These are phyloP conservation scores for Parnassius mnemosyne DNA, from an alignment of 2,888 invertebrate species.

Conservation along the genomic window DNA sequence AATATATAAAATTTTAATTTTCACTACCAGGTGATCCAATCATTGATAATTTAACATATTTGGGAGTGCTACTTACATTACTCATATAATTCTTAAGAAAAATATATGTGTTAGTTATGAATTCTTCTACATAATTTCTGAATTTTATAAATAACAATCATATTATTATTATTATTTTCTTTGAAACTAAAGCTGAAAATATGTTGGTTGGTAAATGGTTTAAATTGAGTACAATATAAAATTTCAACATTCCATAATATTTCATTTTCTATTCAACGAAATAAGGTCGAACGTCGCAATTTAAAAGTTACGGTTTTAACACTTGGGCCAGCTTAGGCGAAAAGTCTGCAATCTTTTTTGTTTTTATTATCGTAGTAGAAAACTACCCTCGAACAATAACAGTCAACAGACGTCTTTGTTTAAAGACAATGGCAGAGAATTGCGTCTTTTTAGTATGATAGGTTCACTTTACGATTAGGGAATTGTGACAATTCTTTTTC, in stretches of 20 bases:
- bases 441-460: constrained; percentile 26
- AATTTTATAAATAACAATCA: too few relatives aligned
- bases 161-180: too few relatives aligned
- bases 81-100: too few relatives aligned
- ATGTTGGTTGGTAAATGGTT: too few relatives aligned
- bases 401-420: constrained; percentile 51
- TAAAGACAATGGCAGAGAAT: constrained; percentile 46
- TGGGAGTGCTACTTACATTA: too few relatives aligned
- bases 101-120: too few relatives aligned
- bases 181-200: too few relatives aligned
- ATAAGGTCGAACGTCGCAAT: constrained; percentile 48
- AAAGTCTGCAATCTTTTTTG: constrained; percentile 59
- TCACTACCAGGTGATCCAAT: too few relatives aligned
- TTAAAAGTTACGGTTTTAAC: constrained; percentile 48
- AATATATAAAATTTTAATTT: too few relatives aligned
- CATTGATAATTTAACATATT: too few relatives aligned
- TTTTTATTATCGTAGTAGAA: constrained; percentile 41
- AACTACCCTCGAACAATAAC: constrained; percentile 56
- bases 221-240: too few relatives aligned
- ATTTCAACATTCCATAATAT: not conserved
- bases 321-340: constrained; percentile 45
- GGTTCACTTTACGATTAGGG: constrained; percentile 27
- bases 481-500: constrained; percentile 24
- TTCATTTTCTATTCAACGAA: constrained; percentile 15
- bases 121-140: too few relatives aligned